Percentiles rank a stretch among this genome's conserved stretches.
Conservation (phyloP, 2,797 vertebrate genomes). For the Coendou prehensilis region DNA sequence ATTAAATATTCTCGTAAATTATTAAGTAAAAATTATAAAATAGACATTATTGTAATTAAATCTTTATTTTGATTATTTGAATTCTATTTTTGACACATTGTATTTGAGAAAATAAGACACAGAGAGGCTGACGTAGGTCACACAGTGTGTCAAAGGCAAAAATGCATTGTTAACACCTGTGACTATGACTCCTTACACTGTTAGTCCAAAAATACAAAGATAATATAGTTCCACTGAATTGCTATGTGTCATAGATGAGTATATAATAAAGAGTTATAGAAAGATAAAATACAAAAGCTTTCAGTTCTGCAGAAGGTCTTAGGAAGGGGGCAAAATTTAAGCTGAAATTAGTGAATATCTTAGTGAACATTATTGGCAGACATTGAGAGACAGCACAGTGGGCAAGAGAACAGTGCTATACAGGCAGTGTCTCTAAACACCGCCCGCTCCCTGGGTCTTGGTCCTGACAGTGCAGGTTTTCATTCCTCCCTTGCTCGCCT, state of each 20-base stretch:
- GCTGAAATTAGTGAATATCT: not conserved
- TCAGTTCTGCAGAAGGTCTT: slow-evolving; percentile 28
- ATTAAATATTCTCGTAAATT: slow-evolving; percentile 41
- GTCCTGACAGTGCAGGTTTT: not conserved
- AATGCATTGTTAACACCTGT: not conserved
- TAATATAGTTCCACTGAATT: not conserved
- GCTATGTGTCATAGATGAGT: not conserved
- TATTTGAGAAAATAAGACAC: not conserved
- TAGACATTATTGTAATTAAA: not conserved
- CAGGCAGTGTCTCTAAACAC: too few relatives aligned
- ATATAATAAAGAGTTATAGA: not conserved
- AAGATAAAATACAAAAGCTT: not conserved
- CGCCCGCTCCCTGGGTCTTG: not conserved
- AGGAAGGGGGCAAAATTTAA: not conserved
- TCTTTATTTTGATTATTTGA: slow-evolving; percentile 51
- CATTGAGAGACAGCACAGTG: not conserved
- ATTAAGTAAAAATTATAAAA: slow-evolving; percentile 22
- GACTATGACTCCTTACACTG: not conserved
- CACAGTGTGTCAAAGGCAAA: not conserved
- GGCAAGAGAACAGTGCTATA: not conserved
- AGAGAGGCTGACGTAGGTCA: not conserved
- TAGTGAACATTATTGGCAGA: not conserved
- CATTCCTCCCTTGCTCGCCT: not conserved
- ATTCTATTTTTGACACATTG: not conserved
- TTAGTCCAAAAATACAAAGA: not conserved